Conservation (phyloP, 2,888 invertebrate species). For the Noctua janthina region DNA sequence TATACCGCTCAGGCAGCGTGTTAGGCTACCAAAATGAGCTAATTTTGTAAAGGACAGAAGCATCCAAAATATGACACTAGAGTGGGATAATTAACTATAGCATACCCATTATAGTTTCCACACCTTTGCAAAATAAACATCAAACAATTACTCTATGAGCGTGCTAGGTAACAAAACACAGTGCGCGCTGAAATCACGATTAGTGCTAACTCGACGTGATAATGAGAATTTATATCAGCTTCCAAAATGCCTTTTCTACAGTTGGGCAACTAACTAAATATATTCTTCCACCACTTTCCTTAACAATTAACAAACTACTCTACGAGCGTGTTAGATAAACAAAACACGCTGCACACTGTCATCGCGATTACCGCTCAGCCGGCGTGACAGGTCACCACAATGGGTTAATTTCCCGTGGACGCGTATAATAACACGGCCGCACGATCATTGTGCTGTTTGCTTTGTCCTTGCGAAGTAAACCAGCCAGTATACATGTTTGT, state of each 20-base stretch:
- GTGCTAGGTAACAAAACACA: conserved; percentile 22
- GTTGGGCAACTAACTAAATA: no score
- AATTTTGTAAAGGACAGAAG: conserved; percentile 36
- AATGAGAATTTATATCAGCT: not conserved
- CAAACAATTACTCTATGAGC: conserved; percentile 4
- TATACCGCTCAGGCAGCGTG: conserved; percentile 27
- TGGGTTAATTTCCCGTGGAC: conserved; percentile 61
- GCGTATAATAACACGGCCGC: conserved; percentile 50
- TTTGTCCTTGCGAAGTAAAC: conserved; percentile 53
- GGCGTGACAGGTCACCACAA: conserved; percentile 50
- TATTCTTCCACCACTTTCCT: not conserved
- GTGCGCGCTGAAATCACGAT: conserved; percentile 6
- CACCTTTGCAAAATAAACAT: conserved; percentile 4
- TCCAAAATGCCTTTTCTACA: conserved; percentile 41
- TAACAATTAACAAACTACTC: conserved; percentile 26
- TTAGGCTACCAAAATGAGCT: conserved; percentile 46
- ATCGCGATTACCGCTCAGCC: conserved; percentile 30
- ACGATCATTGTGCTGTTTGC: conserved; percentile 54
- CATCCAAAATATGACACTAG: not conserved
- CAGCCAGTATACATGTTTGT: conserved; percentile 30
- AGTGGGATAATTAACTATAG: not conserved
- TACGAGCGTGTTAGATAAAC: conserved; percentile 22
- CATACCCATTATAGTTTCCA: not conserved
- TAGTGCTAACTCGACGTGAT: conserved; percentile 6
- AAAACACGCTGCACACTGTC: conserved; percentile 21